These are phyloP conservation scores for Hemibagrus wyckioides DNA, from an alignment of 2,113 vertebrate species.

Conservation along the genomic window DNA sequence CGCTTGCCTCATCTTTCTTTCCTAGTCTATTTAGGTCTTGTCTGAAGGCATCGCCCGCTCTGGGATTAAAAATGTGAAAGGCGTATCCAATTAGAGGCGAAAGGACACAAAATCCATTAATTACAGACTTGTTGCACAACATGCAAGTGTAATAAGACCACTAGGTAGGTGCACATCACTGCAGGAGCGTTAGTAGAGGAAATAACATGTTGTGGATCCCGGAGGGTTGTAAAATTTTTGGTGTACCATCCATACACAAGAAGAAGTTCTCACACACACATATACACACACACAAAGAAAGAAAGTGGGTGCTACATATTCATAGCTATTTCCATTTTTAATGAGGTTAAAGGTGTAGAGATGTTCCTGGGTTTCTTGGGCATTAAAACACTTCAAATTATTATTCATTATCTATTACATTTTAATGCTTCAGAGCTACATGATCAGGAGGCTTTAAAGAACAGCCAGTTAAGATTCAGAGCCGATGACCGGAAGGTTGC, in stretches of 20 bases:
- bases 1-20: not conserved
- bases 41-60: not conserved
- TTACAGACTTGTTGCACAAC: conserved; percentile 5
- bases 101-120: conserved; percentile 25
- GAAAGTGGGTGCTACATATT: conserved; percentile 16
- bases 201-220: not conserved
- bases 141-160: not conserved
- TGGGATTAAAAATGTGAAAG: conserved; percentile 19
- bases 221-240: not conserved
- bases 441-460: not conserved
- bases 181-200: not conserved
- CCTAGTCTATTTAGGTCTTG: not conserved
- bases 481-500: not conserved
- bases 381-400: conserved; percentile 11
- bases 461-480: not conserved
- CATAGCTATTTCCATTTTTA: conserved; percentile 13
- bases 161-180: not conserved
- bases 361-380: conserved; percentile 17
- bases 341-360: conserved; percentile 25
- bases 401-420: conserved; percentile 17
- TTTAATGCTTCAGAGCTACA: conserved; percentile 9
- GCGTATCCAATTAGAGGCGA: conserved; percentile 20
- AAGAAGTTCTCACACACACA: not conserved
- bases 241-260: not conserved
- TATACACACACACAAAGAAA: not conserved